These are phyloP conservation scores for Drosophila kurseongensis DNA, from an alignment of 1,140 invertebrate species.

Conservation along the genomic window DNA sequence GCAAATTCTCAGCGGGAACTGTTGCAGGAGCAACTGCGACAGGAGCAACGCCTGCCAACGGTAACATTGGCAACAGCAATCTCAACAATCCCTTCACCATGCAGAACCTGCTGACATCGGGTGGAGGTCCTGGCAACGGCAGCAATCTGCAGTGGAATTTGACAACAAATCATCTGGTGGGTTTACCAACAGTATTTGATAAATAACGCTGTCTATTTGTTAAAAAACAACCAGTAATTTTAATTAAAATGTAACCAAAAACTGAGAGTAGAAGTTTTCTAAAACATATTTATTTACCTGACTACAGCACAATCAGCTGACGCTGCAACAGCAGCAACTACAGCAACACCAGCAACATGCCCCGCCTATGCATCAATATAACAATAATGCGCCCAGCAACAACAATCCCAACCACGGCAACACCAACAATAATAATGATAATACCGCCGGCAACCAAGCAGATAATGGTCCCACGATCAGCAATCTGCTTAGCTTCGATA, in stretches of 20 bases:
- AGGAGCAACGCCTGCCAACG: conserved; percentile 35
- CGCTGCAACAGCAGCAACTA: conserved; percentile 53
- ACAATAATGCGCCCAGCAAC: conserved; percentile 46
- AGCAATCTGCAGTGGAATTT: conserved; percentile 77
- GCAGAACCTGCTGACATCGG: conserved; percentile 72
- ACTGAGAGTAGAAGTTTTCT: too few relatives aligned
- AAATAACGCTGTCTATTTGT: neutral
- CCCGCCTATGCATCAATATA: conserved; percentile 58
- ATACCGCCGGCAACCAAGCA: conserved; percentile 49
- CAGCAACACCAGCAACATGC: conserved; percentile 71
- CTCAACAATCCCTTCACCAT: conserved; percentile 81
- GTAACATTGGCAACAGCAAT: conserved; percentile 73
- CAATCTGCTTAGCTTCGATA: conserved; percentile 85
- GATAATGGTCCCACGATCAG: conserved; percentile 79
- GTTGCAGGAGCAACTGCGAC: conserved; percentile 45
- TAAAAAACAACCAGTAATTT: neutral
- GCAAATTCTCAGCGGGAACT: conserved; percentile 62
- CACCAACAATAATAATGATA: conserved; percentile 39
- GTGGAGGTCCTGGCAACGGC: conserved; percentile 34
- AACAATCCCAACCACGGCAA: conserved; percentile 52
- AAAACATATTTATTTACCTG: neutral
- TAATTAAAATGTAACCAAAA: too few relatives aligned
- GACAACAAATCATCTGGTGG: conserved; percentile 72
- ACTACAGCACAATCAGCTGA: conserved; percentile 59
- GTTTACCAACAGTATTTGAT: neutral